Evolutionary conservation across 2,888 invertebrate species (phyloP).

Genomic region (Rhimphoctona megacephalus): DNA sequence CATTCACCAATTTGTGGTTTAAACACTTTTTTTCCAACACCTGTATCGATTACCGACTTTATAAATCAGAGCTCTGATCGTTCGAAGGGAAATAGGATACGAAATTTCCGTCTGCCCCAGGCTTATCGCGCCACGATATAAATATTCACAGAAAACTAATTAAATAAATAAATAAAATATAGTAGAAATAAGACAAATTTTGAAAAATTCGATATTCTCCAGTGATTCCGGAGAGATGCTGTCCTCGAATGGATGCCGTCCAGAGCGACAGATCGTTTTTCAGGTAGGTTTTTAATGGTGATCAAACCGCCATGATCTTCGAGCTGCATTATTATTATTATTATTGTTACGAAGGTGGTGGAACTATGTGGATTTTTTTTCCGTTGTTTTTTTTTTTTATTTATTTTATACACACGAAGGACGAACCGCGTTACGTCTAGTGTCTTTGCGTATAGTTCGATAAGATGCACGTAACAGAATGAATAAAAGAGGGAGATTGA

Average conservation of each 20-base stretch:
- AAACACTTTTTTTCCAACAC: neutral
- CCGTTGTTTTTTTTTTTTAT: constrained; percentile 5
- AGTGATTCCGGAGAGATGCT: constrained; percentile 37
- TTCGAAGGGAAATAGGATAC: constrained; percentile 2
- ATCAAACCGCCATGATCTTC: constrained; percentile 34
- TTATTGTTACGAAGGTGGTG: constrained; percentile 25
- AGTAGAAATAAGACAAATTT: neutral
- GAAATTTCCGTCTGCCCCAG: constrained; percentile 2
- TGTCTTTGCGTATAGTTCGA: neutral
- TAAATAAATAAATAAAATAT: neutral
- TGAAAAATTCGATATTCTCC: neutral
- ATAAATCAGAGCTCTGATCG: neutral
- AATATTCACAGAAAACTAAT: neutral
- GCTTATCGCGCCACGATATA: neutral
- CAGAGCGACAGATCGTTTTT: constrained; percentile 61
- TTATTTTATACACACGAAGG: constrained; percentile 43
- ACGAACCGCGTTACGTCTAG: constrained; percentile 54
- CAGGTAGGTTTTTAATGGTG: constrained; percentile 56
- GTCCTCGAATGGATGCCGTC: constrained; percentile 32
- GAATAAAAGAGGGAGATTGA: constrained; percentile 14
- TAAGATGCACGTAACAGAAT: constrained; percentile 48
- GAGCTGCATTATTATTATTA: constrained; percentile 34
- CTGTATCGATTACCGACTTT: neutral
- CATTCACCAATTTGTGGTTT: neutral
- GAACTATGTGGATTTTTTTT: constrained; percentile 3